These are phyloP conservation scores for Gouania willdenowi DNA, from an alignment of 2,797 vertebrate species.

Conservation along the genomic window DNA sequence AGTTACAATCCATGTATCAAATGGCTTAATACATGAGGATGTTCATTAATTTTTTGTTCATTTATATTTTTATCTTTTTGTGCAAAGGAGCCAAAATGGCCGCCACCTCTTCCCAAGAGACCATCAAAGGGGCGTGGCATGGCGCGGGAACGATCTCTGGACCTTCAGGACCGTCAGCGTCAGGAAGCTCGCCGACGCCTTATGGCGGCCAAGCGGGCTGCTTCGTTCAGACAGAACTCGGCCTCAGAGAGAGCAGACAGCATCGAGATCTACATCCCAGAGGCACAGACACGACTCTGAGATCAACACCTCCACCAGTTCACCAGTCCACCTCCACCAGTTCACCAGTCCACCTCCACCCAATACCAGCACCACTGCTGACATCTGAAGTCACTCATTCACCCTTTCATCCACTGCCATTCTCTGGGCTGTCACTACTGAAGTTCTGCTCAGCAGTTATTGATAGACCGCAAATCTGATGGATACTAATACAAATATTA, in stretches of 20 bases:
- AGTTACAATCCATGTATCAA: too few relatives aligned
- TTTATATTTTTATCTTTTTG: too few relatives aligned
- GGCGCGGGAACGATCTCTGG: constrained; percentile 90
- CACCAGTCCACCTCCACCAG: not conserved
- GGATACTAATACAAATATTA: too few relatives aligned
- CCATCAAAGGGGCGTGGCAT: constrained; percentile 88
- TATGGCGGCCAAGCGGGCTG: constrained; percentile 94
- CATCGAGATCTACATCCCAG: constrained; percentile 99
- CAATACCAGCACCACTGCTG: constrained; percentile 35
- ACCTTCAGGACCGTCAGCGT: constrained; percentile 95
- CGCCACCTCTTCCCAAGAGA: constrained; percentile 92
- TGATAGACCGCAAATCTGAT: too few relatives aligned
- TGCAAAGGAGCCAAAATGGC: constrained; percentile 79
- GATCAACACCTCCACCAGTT: constrained; percentile 54
- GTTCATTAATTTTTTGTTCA: too few relatives aligned
- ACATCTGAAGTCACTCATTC: constrained; percentile 14
- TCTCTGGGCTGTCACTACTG: constrained; percentile 26
- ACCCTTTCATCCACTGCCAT: constrained; percentile 15
- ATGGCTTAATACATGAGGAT: too few relatives aligned
- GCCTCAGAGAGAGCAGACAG: constrained; percentile 95
- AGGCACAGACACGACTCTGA: constrained; percentile 98
- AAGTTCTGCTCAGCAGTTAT: constrained; percentile 58
- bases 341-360: constrained; percentile 31
- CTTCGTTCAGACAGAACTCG: constrained; percentile 96
- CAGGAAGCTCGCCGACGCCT: constrained; percentile 94